Evolutionary conservation across 1,140 invertebrate species (phyloP).

Genomic region (Hycleus cichorii): DNA sequence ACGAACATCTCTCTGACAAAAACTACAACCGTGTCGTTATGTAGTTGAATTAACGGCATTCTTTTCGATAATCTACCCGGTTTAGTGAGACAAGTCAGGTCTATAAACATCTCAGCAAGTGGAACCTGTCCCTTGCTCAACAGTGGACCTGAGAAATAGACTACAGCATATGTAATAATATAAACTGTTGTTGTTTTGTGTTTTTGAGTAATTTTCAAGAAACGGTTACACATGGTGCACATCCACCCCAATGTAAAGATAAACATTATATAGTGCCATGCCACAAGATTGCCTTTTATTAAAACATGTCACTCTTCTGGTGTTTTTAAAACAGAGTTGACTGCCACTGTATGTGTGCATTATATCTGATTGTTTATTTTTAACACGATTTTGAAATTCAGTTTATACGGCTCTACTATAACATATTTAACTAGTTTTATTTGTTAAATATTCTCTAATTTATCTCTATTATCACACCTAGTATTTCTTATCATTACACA

Average conservation of each 20-base stretch:
- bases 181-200: neutral
- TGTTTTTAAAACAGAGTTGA: slow-evolving; percentile 9
- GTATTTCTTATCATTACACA: no score
- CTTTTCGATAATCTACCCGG: slow-evolving; percentile 13
- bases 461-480: no score
- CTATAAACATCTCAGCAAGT: slow-evolving; percentile 16
- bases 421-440: no score
- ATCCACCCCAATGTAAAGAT: slow-evolving; percentile 12
- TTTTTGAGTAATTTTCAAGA: neutral
- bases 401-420: no score
- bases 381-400: neutral
- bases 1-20: no score
- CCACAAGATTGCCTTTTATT: slow-evolving; percentile 13
- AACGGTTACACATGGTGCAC: slow-evolving; percentile 15
- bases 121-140: slow-evolving; percentile 7
- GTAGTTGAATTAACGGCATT: slow-evolving; percentile 11
- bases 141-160: slow-evolving; percentile 9
- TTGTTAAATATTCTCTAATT: no score
- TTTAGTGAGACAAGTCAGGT: slow-evolving; percentile 11
- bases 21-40: neutral
- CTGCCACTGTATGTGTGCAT: slow-evolving; percentile 1
- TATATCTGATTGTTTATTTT: slow-evolving; percentile 9
- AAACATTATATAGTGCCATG: slow-evolving; percentile 4
- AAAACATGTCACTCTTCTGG: slow-evolving; percentile 11
- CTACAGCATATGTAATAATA: slow-evolving; percentile 11